Percentiles rank a stretch among this genome's conserved stretches.
These are phyloP conservation scores for Nasonovia ribisnigri DNA, from an alignment of 2,888 invertebrate genomes.

Conservation along the genomic window DNA sequence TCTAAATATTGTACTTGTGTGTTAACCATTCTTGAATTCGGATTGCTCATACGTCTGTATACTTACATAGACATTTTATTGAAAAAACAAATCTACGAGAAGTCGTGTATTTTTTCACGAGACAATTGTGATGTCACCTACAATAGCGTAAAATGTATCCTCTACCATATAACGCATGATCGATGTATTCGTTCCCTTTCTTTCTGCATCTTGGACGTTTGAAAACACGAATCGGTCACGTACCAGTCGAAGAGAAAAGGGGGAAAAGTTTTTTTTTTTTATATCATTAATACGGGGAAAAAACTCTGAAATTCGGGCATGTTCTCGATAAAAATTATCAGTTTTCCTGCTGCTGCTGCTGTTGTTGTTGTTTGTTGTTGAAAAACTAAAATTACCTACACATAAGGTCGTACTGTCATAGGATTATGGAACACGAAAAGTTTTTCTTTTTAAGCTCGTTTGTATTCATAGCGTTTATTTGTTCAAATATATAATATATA, in stretches of 20 bases:
- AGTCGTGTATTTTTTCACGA: background rate
- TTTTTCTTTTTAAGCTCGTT: conserved; percentile 61
- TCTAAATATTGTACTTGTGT: background rate
- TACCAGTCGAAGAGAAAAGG: conserved; percentile 29
- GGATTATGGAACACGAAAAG: conserved; percentile 16
- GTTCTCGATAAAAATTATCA: conserved; percentile 60
- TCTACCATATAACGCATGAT: background rate
- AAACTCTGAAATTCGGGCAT: conserved; percentile 48
- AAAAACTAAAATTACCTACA: conserved; percentile 56
- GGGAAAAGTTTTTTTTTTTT: conserved; percentile 30
- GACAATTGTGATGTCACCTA: background rate
- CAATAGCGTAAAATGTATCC: background rate
- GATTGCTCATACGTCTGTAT: background rate
- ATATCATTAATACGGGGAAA: conserved; percentile 45
- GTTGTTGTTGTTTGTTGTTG: conserved; percentile 56
- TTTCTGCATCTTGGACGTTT: background rate
- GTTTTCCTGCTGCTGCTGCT: conserved; percentile 15
- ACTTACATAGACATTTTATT: background rate
- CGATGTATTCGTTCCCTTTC: background rate
- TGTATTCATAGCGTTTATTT: conserved; percentile 60
- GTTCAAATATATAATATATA: conserved; percentile 34
- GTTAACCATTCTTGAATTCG: background rate
- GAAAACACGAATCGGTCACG: conserved; percentile 15
- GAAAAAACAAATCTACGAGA: background rate
- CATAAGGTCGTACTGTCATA: conserved; percentile 19